Base-by-base conservation (phyloP, 1,140 invertebrate genomes). In the Drosophila malerkotliana region DNA sequence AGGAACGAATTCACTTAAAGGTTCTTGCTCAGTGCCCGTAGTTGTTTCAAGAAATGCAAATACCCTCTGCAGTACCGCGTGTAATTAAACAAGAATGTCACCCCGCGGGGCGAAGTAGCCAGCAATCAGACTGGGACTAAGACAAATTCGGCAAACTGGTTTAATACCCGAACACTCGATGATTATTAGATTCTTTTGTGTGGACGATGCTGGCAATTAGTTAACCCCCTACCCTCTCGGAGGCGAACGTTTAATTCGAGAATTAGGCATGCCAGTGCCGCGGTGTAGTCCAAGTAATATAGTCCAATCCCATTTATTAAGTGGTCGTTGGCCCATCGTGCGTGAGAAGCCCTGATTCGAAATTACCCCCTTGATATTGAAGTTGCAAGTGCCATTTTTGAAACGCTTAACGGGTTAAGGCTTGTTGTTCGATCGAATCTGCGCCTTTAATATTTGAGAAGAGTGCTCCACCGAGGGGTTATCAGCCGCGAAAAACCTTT, bases 1-100 rank as follows among this genome's bases (percentile, higher is more conserved):
- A 10, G 15, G 52, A 48, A 74, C 47, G 51, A 56, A 56, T 44
- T 59, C 26, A 49, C 72, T 63, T 53, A 61, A 53, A 45, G 52
- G 53, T 57, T 66, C 59, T 82, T 45, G 64, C 24, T 66, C 56
- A 69, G 63, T 85, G 56, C 28, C 28, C 41, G 41, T 6, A 44
- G 41, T 44, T 15, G 18, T 9, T 18, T 3, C 41, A 44, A 80
- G 54, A 64, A 32, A 45, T 63, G 59, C 51, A 52, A 62, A 60
- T 41, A 53, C 24, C 34, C 26, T 10, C 8, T 45, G 10, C 8
- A 45, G 18, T 56, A 7, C 58, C 24, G 15, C 37, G 9, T 37
- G n/a, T 47, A 68, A 48, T 56, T 57, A 68, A 69, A 24, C 2
- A 18, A 37, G 30, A 53, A 53, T 53, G 15, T 28, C 18, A 41